These are phyloP conservation scores for Ariolimax columbianus DNA, from an alignment of 2,888 invertebrate species.

Conservation along the genomic window DNA sequence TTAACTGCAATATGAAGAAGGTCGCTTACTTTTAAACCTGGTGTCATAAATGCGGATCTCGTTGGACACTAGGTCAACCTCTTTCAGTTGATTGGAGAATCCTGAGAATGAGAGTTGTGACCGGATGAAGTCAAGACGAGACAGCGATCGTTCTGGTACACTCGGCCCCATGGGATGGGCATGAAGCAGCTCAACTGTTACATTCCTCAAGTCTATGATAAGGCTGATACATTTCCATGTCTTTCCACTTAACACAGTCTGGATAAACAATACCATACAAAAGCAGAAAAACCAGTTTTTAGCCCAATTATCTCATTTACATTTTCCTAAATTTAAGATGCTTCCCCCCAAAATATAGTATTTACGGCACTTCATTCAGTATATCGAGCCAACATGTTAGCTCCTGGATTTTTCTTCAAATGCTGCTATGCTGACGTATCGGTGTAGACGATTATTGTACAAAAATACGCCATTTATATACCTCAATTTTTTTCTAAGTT, in stretches of 20 bases:
- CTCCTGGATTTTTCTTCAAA: no score
- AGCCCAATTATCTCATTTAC: no score
- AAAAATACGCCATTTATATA: no score
- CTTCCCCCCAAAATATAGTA: no score
- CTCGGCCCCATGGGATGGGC: conserved; percentile 61
- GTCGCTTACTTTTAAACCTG: conserved; percentile 80
- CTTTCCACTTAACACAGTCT: conserved; percentile 76
- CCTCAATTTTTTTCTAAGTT: no score
- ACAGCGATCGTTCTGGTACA: conserved; percentile 81
- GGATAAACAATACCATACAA: no score
- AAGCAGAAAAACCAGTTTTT: no score
- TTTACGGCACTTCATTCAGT: no score
- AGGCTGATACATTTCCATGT: conserved; percentile 90
- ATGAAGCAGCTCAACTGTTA: conserved; percentile 84
- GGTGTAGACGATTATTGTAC: no score
- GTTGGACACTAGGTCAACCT: conserved; percentile 94
- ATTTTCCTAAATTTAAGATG: no score
- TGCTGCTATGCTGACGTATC: no score
- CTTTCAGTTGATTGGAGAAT: conserved; percentile 92
- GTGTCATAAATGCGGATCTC: conserved; percentile 91
- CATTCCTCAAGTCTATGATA: conserved; percentile 90
- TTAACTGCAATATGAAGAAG: not conserved
- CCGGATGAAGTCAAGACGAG: conserved; percentile 93
- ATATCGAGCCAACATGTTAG: no score
- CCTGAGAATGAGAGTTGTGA: conserved; percentile 91